Percentiles rank a stretch among this genome's conserved stretches.
Conservation (phyloP, 2,797 vertebrate species). For the Sebastes hubbsi region DNA sequence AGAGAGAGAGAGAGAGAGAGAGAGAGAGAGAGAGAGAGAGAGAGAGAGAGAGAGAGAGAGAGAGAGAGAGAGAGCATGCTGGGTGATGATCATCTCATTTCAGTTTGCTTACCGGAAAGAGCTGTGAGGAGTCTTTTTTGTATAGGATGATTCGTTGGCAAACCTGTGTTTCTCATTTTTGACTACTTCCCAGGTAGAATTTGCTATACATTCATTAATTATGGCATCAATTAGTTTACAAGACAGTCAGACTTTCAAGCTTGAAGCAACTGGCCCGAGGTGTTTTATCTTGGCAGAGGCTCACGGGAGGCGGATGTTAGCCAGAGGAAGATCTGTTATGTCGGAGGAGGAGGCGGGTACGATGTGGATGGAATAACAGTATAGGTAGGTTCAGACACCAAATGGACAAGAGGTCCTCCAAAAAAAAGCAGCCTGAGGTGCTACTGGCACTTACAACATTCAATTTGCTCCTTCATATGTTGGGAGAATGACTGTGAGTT, state of each 20-base stretch:
- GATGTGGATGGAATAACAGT: constrained; percentile 33
- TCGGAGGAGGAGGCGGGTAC: not conserved
- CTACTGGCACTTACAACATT: constrained; percentile 57
- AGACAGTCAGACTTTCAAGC: constrained; percentile 36
- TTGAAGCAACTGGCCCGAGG: not conserved
- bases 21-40: not conserved
- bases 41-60: too few relatives aligned
- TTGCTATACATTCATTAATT: constrained; percentile 57
- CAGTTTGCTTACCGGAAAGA: not conserved
- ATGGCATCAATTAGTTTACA: constrained; percentile 33
- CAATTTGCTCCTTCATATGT: constrained; percentile 37
- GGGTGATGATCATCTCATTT: not conserved
- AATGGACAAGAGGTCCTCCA: constrained; percentile 17
- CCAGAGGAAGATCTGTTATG: constrained; percentile 28
- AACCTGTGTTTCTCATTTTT: not conserved
- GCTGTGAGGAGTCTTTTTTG: not conserved
- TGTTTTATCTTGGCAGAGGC: constrained; percentile 8
- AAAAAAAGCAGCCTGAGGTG: constrained; percentile 28
- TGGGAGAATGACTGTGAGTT: not conserved
- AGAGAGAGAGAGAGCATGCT: constrained; percentile 16
- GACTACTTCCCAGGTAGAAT: constrained; percentile 20
- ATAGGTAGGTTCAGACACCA: constrained; percentile 57
- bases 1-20: not conserved
- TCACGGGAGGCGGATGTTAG: not conserved
- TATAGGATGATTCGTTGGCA: not conserved